These are phyloP conservation scores for Scomber scombrus DNA, from an alignment of 2,113 vertebrate species.

Conservation along the genomic window DNA sequence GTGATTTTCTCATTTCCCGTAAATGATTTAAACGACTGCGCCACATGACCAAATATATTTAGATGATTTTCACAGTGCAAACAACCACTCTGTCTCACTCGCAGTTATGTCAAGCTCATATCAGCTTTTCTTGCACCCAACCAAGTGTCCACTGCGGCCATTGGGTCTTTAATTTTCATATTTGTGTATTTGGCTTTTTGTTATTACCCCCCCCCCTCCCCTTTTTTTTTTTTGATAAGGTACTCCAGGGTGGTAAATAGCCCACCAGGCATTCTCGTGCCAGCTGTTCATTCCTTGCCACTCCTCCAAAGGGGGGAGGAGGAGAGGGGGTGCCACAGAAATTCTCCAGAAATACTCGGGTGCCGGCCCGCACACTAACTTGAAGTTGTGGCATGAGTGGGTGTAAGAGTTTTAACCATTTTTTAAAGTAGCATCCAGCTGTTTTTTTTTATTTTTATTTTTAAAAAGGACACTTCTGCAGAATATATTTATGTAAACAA, in stretches of 20 bases:
- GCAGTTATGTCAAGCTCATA: too few relatives aligned
- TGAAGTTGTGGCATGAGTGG: background rate
- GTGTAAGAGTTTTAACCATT: background rate
- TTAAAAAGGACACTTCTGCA: conserved; percentile 25
- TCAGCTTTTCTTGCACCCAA: background rate
- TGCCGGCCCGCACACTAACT: conserved; percentile 1
- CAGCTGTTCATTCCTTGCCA: conserved; percentile 62
- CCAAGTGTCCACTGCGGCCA: background rate
- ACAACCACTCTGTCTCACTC: too few relatives aligned
- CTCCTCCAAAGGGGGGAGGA: background rate
- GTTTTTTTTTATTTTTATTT: too few relatives aligned
- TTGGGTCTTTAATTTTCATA: background rate
- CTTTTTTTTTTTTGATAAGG: background rate
- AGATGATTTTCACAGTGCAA: background rate
- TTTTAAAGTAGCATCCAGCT: conserved; percentile 27
- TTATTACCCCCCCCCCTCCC: background rate
- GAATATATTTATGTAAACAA: conserved; percentile 16
- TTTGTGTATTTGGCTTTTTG: conserved; percentile 4
- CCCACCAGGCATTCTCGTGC: conserved; percentile 44
- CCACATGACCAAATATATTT: too few relatives aligned
- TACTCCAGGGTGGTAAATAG: background rate
- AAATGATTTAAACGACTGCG: too few relatives aligned
- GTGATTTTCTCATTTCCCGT: background rate
- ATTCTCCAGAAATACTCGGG: conserved; percentile 17
- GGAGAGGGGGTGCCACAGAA: conserved; percentile 14